Base-by-base conservation (phyloP, 1,140 invertebrate genomes). In the Drosophila equinoxialis region DNA sequence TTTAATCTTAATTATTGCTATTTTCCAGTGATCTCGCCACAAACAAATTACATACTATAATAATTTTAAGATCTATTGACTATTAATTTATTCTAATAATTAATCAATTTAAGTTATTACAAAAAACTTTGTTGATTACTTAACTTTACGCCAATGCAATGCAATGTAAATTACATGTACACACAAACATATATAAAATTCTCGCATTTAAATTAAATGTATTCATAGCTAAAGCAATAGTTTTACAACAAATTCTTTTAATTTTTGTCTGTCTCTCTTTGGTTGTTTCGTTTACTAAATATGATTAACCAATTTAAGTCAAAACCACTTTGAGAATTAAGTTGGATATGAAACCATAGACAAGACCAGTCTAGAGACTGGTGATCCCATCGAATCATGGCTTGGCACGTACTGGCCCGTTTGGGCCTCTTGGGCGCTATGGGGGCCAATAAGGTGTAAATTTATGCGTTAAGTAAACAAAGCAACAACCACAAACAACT, bases 371-470 rank as follows among this genome's bases (percentile, higher is more conserved):
- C 30, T 30, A 30, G 30, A 30, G 30, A 30, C 30, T 30, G 6
- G 2, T 30, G 71, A 76, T 82, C 59, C 55, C 61, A 76, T 73
- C 61, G 54, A 45, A 26, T 60, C 35, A 23, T 61, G 48, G 35
- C 20, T 54, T 51, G 63, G 82, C 79, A 86, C 79, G 79, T 83
- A 89, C 70, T 64, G 39, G 73, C 77, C 45, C 7, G n/a, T 14
- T 14, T 6, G 45, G 17, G 45, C 45, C 45, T 80, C 30, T 63
- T 80, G 77, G 84, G 85, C 74, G 84, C 84, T 81, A 89, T 89
- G 84, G 84, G 84, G 84, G 84, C 85, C 84, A 89, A 89, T 89
- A 89, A 84, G 85, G 85, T 89, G 84, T 89, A 89, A 89, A 89
- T 89, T 89, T 89, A 89, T 89, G 84, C 84, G 71, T 54, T 68